Evolutionary conservation across 2,888 invertebrate genomes (phyloP), one percentile per base, ranked within the genome.

Genomic region (Hylaea fasciaria): DNA sequence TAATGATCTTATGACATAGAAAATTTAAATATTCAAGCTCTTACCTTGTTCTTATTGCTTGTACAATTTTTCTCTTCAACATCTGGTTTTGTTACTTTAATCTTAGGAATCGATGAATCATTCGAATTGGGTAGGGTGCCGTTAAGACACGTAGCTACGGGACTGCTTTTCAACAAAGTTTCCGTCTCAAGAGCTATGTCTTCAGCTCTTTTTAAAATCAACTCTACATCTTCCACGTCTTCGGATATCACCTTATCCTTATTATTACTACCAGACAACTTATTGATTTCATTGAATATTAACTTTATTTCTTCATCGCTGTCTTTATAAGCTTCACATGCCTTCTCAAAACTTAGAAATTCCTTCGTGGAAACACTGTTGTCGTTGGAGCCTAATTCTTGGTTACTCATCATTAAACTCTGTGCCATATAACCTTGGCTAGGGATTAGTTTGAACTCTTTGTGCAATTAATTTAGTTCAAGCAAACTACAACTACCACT

Each of bases 241-340:
- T 84, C 86, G 22, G 74, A 76, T 39, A 88, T 69, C 28, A 82
- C 74, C 43, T 74, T 81, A 57, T 82, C 83, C 43, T 79, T 78
- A 39, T 75, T 79, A 60, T 78, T 81, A 47, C 64, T 62, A 32
- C 78, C 80, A 37, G 94, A 89, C 45, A 94, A 78, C 65, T 94
- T 94, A 68, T 94, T 94, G 2, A 95, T 95, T 85, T 95, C 95
- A 73, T 93, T 94, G 70, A 95, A 94, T 78, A 95, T 95, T 82
- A 93, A 93, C 69, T 94, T 95, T 9, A 95, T 94, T 83, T 95
- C 95, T 50, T 94, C 92, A 69, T 94, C 94, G 46, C 89, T 91
- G 55, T 86, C 91, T 67, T 86, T 91, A 59, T 80, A 87, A 3
- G 78, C 76, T 67, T 89, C 90, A 66, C 92, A 91, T 57, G 80